These are phyloP conservation scores for Thyatira batis DNA, from an alignment of 2,888 invertebrate species.

Conservation along the genomic window DNA sequence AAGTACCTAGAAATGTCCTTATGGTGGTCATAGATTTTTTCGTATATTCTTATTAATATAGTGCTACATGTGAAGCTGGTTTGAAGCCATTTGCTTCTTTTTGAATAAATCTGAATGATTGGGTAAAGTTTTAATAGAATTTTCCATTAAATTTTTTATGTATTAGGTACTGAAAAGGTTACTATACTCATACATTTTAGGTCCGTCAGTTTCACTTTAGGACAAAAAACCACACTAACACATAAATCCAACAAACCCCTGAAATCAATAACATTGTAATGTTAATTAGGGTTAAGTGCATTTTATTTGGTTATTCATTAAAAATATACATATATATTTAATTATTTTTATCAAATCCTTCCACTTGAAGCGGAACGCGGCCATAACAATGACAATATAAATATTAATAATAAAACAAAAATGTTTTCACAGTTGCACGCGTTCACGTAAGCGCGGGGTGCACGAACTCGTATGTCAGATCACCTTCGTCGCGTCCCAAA, in stretches of 20 bases:
- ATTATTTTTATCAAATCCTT: neutral
- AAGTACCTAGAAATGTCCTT: no score
- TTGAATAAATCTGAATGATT: no score
- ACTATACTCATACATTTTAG: no score
- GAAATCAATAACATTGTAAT: constrained; percentile 4
- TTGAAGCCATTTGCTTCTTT: no score
- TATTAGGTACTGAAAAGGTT: no score
- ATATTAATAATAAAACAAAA: constrained; percentile 47
- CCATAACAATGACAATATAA: constrained; percentile 12
- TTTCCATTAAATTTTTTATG: no score
- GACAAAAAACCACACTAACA: neutral
- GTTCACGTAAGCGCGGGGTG: constrained; percentile 74
- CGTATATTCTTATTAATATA: no score
- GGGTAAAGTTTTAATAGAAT: no score
- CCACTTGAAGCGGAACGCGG: constrained; percentile 28
- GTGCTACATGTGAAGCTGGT: no score
- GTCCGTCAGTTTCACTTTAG: neutral
- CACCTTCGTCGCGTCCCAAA: constrained; percentile 76
- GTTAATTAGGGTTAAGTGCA: constrained; percentile 1
- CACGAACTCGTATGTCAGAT: constrained; percentile 62
- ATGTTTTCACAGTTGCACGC: constrained; percentile 66
- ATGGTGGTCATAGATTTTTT: no score
- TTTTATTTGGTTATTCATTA: neutral
- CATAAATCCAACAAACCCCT: neutral
- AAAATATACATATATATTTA: no score